A percentile compares a stretch with the other conserved stretches of the same genome.
Conservation (phyloP, 2,113 vertebrate species). For the Urocitellus parryii region DNA sequence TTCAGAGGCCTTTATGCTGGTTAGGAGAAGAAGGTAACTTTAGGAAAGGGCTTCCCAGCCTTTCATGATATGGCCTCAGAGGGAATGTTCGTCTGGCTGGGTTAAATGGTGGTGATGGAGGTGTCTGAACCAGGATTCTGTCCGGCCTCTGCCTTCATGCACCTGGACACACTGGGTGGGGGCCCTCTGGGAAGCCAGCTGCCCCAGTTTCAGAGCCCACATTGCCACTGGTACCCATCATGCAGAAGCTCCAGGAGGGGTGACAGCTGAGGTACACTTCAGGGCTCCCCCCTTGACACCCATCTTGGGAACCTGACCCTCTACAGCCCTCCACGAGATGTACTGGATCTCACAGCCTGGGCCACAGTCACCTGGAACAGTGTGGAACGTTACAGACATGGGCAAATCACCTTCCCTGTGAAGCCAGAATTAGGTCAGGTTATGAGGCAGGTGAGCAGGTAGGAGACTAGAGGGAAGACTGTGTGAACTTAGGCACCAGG, state of each 20-base stretch:
- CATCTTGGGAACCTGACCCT: background rate
- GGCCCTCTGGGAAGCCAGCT: background rate
- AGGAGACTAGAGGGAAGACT: background rate
- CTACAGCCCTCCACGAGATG: background rate
- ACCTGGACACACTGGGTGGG: fast-evolving
- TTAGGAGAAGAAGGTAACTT: background rate
- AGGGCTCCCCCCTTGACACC: background rate
- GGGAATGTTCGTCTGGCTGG: background rate
- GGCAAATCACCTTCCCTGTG: background rate
- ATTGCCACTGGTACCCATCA: background rate
- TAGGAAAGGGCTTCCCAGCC: background rate
- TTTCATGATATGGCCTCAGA: background rate
- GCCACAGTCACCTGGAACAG: background rate
- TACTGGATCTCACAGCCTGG: background rate
- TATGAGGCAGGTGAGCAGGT: background rate
- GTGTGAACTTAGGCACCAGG: fast-evolving
- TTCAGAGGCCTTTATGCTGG: background rate
- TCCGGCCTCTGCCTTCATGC: background rate
- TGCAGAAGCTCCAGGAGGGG: background rate
- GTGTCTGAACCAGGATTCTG: background rate
- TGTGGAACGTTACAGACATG: fast-evolving
- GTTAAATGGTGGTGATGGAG: background rate
- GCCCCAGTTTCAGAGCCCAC: too few species aligned
- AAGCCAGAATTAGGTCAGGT: background rate
- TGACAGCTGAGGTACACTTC: background rate